Evolutionary conservation across 2,113 vertebrate species (phyloP), one percentile per base, ranked within the genome.

Genomic region (Eurystomus gularis): DNA sequence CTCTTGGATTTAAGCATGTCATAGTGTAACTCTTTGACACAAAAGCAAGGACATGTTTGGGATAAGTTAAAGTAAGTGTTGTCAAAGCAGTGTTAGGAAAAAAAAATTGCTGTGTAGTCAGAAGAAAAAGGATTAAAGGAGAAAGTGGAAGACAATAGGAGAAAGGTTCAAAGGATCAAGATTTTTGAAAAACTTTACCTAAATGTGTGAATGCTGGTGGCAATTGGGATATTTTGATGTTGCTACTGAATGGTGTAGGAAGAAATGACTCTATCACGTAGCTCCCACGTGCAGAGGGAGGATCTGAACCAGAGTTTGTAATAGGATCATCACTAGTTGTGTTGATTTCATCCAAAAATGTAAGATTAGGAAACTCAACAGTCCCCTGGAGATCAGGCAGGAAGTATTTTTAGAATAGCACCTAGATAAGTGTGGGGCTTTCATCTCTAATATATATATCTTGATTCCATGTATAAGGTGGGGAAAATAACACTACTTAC

Each of bases 231-330:
- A 26, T 62, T 62, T 62, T 62, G 62, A 23, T 61, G 21, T 44
- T 82, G 40, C 48, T 68, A 7, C 18, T 61, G 33, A 78, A 35
- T 25, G 40, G 5, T 4, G 0, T 11, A 2, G 2, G 14, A 35
- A 49, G 39, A 68, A 58, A 19, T 17, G 17, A n/a, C 73, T 51
- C 26, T n/a, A 13, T 62, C 9, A 2, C 4, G 3, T 29, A 71
- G 39, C 13, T 82, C 23, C 39, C 11, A 40, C 1, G 0, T 31
- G 55, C 33, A 70, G 57, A 0, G 0, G 18, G 18, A 60, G 21
- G 46, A 42, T 76, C 39, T 6, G 0, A 42, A 23, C 37, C 24
- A 61, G 60, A 26, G 40, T 33, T 48, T 33, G 18, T 65, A 48
- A 54, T 21, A n/a, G 46, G 11, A 71, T 82, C 31, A 10, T 42